Evolutionary conservation across 1,140 invertebrate genomes (phyloP), one percentile per base, ranked within the genome.

Genomic region (Heliothis subflexa): DNA sequence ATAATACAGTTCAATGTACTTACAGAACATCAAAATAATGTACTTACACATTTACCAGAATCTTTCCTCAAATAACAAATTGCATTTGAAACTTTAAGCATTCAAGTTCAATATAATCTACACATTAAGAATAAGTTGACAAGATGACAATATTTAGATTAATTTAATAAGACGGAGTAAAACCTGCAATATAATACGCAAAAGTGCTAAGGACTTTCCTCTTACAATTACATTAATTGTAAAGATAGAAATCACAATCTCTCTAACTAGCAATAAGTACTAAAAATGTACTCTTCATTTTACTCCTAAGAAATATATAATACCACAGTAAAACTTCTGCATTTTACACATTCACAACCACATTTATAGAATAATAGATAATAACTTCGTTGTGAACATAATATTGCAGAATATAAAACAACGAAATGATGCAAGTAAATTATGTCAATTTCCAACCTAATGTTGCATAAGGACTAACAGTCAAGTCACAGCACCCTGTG

Each of bases 301-400:
- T 80, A 54, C 61, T 73, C 50, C 76, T 80, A 80, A 82, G 57
- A 77, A 81, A 81, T 73, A 71, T 70, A 72, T 57, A 73, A 73
- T 73, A 75, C 73, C 73, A 75, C 73, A 70, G 52, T 68, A 78
- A 68, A 78, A 49, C 64, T 68, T 75, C 64, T 79, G 72, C 71
- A 64, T 64, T 77, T 71, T 78, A 57, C 54, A 78, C 84, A 84
- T 82, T 84, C 83, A 87, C 86, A 87, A 87, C 86, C 85, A 79
- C 80, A 70, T 82, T 78, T 82, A 78, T 57, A 82, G 71, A 83
- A 78, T 80, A 70, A n/a, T n/a, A n/a, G n/a, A n/a, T 78, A 78
- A 68, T 62, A 47, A 70, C 57, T 86, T 89, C 88, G 86, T 87
- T 88, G 86, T 87, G 78, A 86, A 88, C 73, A 79, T 82, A 79